Evolutionary conservation across 2,113 vertebrate species (phyloP).

Genomic region (Poeciliopsis prolifica): DNA sequence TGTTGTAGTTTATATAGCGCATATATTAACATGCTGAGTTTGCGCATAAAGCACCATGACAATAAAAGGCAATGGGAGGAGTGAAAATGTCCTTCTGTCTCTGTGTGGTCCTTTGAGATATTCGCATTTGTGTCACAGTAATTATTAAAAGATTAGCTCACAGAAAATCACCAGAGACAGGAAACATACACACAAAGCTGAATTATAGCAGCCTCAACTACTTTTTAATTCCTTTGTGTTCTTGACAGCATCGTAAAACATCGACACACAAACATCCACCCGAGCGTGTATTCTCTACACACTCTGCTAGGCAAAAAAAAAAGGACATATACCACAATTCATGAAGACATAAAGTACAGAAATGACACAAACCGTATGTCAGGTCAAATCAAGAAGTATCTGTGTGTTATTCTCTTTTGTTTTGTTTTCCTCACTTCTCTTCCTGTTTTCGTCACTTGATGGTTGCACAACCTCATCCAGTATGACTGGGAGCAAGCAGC

Average conservation of each 20-base stretch:
- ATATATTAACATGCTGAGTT: constrained; percentile 8
- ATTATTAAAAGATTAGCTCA: constrained; percentile 60
- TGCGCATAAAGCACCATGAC: constrained; percentile 12
- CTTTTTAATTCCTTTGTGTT: constrained; percentile 29
- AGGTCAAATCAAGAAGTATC: constrained; percentile 40
- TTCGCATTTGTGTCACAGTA: constrained; percentile 46
- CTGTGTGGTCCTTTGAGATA: constrained; percentile 45
- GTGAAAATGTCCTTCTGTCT: constrained; percentile 1
- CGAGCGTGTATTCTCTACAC: neutral
- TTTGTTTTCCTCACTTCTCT: constrained; percentile 31
- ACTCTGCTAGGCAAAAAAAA: constrained; percentile 8
- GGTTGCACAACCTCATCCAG: constrained; percentile 46
- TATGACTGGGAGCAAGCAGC: constrained; percentile 39
- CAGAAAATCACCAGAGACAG: constrained; percentile 40
- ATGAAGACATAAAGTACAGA: constrained; percentile 22
- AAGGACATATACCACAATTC: constrained; percentile 13
- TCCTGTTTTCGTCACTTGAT: constrained; percentile 43
- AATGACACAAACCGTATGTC: constrained; percentile 47
- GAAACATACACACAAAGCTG: constrained; percentile 42
- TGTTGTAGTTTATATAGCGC: constrained; percentile 12
- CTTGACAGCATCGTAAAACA: constrained; percentile 6
- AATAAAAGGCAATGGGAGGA: neutral
- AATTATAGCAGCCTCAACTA: constrained; percentile 25
- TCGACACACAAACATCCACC: neutral
- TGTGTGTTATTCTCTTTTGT: constrained; percentile 28